Conservation (phyloP, 2,113 vertebrate species). For the Cebidichthys violaceus region DNA sequence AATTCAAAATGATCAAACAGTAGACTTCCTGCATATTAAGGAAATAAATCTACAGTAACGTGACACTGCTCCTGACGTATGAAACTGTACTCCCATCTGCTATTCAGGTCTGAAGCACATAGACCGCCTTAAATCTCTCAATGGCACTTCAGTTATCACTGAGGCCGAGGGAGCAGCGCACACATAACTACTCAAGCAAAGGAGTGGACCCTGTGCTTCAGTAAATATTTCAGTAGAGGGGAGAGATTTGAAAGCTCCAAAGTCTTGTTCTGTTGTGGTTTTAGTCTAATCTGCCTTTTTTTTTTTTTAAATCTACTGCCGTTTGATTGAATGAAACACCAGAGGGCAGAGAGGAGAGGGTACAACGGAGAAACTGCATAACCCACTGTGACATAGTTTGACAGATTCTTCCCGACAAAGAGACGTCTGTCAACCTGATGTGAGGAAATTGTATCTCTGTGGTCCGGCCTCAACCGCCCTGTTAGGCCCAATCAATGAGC, state of each 20-base stretch:
- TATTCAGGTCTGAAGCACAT: constrained; percentile 23
- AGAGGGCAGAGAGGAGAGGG: not conserved
- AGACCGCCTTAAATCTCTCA: constrained; percentile 16
- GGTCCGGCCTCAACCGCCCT: not conserved
- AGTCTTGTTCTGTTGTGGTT: not conserved
- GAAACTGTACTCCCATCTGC: not conserved
- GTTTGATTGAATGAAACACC: not conserved
- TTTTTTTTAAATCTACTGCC: not conserved
- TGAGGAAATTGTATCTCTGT: not conserved
- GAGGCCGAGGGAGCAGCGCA: constrained; percentile 1
- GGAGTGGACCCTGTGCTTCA: not conserved
- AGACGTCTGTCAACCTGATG: not conserved
- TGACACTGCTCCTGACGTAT: not conserved
- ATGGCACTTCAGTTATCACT: not conserved
- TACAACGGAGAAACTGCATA: not conserved
- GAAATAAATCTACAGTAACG: too few species aligned
- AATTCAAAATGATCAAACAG: too few species aligned
- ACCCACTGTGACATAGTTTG: not conserved
- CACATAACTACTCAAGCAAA: constrained; percentile 4
- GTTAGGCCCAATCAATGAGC: constrained; percentile 5
- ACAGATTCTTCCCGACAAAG: not conserved
- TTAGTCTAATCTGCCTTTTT: not conserved
- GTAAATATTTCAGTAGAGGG: constrained; percentile 40
- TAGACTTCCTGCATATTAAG: too few species aligned
- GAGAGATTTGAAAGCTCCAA: not conserved